A percentile compares a stretch with the other conserved stretches of the same genome.
Conservation (phyloP, 2,888 invertebrate species). For the Tanytarsus gracilentus region DNA sequence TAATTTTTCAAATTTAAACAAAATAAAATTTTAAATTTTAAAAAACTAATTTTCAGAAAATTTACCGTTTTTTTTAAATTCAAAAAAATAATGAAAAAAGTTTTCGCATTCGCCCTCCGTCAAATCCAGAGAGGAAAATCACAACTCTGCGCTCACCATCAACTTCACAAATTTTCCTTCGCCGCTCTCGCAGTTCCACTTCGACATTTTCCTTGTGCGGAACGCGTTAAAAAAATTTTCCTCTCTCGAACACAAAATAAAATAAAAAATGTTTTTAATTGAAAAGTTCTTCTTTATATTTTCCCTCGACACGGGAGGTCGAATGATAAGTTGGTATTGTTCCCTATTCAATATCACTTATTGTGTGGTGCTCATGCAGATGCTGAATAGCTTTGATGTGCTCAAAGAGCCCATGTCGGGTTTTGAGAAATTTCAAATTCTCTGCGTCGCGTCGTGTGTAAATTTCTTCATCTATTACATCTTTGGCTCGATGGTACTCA, state of each 20-base stretch:
- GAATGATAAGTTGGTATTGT: not conserved
- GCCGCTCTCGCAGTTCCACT: not conserved
- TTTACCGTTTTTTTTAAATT: no score
- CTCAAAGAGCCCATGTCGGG: not conserved
- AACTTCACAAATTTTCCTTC: not conserved
- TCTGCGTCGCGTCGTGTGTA: not conserved
- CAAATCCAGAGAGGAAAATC: no score
- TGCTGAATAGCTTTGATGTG: constrained; percentile 1
- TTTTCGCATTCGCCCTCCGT: no score
- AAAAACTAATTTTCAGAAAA: no score
- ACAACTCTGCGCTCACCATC: not conserved
- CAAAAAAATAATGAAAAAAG: no score
- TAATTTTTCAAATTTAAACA: no score
- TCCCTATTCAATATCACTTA: not conserved
- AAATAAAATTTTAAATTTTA: no score
- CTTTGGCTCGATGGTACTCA: not conserved
- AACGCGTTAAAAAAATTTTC: not conserved
- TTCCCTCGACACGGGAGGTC: not conserved
- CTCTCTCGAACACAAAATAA: not conserved
- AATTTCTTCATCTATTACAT: constrained; percentile 6
- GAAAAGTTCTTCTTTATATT: not conserved
- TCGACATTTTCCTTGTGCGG: constrained; percentile 2
- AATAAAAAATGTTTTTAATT: not conserved
- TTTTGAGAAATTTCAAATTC: not conserved
- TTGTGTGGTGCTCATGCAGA: not conserved